phyloP scores from a whole-genome alignment of 2,888 invertebrate species.

The Hirtodrosophila histrioides region DNA sequence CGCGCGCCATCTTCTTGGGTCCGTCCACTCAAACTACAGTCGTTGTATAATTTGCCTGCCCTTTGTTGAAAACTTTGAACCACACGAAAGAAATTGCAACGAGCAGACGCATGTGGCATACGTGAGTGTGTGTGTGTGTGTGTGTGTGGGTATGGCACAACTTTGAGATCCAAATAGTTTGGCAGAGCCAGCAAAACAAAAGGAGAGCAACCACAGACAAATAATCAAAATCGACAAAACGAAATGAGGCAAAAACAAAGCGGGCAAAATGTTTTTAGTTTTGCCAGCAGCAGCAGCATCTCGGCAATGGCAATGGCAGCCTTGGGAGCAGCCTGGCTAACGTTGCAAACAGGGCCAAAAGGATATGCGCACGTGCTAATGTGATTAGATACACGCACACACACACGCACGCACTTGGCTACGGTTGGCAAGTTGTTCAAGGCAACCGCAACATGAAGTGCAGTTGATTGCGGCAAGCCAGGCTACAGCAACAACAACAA shows the following conservation, averaged over 20 bases:
- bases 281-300: slow-evolving; percentile 21
- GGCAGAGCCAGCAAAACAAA: slow-evolving; percentile 46
- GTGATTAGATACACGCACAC: slow-evolving; percentile 70
- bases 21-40: slow-evolving; percentile 12
- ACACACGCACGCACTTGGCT: slow-evolving; percentile 6
- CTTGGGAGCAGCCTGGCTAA: slow-evolving; percentile 51
- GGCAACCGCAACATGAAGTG: slow-evolving; percentile 78
- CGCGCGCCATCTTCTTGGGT: not conserved
- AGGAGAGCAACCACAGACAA: slow-evolving; percentile 66
- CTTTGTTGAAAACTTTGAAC: slow-evolving; percentile 50
- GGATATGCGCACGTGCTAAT: slow-evolving; percentile 79
- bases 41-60: not conserved
- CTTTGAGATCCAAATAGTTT: slow-evolving; percentile 73
- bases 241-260: slow-evolving; percentile 78
- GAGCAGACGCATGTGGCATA: slow-evolving; percentile 41
- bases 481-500: slow-evolving; percentile 17
- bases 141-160: slow-evolving; percentile 23
- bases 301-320: slow-evolving; percentile 52
- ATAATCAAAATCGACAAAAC: slow-evolving; percentile 78
- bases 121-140: slow-evolving; percentile 24
- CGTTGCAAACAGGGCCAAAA: slow-evolving; percentile 43
- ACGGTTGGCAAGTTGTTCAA: slow-evolving; percentile 49
- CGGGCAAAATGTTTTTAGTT: slow-evolving; percentile 75
- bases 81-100: slow-evolving; percentile 46
- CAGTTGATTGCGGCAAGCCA: slow-evolving; percentile 76